Evolutionary conservation across 2,888 invertebrate genomes (phyloP).

Genomic region (Ecdyonurus torrentis): DNA sequence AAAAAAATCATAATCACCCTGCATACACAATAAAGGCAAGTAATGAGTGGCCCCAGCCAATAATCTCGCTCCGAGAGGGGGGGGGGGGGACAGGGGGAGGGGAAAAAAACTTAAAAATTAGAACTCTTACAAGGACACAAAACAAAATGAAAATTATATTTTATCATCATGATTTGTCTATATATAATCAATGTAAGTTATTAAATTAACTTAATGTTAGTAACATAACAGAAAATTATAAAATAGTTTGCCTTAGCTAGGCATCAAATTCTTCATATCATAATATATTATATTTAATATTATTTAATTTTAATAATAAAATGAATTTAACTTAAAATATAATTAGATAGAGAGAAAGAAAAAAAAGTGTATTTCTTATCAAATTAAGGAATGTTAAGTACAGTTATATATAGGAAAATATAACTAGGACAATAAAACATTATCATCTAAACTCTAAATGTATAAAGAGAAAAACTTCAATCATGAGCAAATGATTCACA

Average conservation of each 20-base stretch:
- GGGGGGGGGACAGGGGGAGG: no score
- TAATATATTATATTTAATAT: background rate
- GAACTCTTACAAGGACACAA: no score
- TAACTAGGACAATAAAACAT: slow-evolving; percentile 5
- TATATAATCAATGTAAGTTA: no score
- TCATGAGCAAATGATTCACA: slow-evolving; percentile 6
- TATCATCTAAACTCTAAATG: slow-evolving; percentile 12
- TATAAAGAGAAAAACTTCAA: slow-evolving; percentile 12
- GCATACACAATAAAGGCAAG: background rate
- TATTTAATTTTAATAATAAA: background rate
- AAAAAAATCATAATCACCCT: background rate
- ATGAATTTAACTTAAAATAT: background rate
- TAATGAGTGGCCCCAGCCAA: background rate
- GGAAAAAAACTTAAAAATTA: no score
- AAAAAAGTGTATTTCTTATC: background rate
- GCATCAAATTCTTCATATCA: no score
- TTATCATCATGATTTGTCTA: no score
- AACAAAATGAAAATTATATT: no score
- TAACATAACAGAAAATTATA: background rate
- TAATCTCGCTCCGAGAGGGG: background rate
- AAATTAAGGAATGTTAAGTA: slow-evolving; percentile 1
- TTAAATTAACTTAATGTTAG: background rate
- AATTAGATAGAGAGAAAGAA: background rate
- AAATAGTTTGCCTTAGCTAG: no score
- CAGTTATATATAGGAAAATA: slow-evolving; percentile 8